Evolutionary conservation across 2,113 vertebrate species (phyloP), one percentile per base, ranked within the genome.

Genomic region (Heterocephalus glaber): DNA sequence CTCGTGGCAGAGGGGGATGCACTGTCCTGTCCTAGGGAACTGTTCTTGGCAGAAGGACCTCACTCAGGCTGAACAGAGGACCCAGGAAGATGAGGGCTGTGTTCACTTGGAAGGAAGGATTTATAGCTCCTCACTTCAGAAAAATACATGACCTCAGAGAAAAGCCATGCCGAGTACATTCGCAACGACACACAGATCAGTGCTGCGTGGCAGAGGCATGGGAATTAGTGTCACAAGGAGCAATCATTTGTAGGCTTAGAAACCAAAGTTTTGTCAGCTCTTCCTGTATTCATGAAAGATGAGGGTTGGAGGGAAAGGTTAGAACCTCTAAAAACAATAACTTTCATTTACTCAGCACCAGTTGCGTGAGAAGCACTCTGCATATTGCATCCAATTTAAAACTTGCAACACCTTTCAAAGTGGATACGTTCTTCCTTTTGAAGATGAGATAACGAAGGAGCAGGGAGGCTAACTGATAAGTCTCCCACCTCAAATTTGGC

Each of bases 111-210:
- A 65, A 82, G 63, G 54, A 68, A 83, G 47, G 68, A 92, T 72
- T 49, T 82, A 58, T 72, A 16, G 38, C 65, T 65, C 76, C 82
- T 63, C 72, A 83, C 94, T 94, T 80, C 56, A 24, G 44, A 35
- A 76, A 68, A 92, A 93, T 49, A 83, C n/a, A 68, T 44, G 86
- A 86, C 26, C 94, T 92, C 49, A 70, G 92, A 93, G 86, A 5
- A 58, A 90, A 90, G 52, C 1, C 56, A 47, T 26, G 13, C 70
- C 0, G 0, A 49, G 65, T 1, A 35, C 38, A 3, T 91, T 90
- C 33, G 2, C 76, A 24, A 3, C 19, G 94, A 90, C 81, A 61
- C 79, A n/a, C 38, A n/a, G 79, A 72, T 47, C 87, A 13, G 7
- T 65, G 3, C 3, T 0, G 0, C 16, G 1, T 0, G 41, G 68